phyloP scores from a whole-genome alignment of 2,797 vertebrate species.

The Protonibea diacanthus region DNA sequence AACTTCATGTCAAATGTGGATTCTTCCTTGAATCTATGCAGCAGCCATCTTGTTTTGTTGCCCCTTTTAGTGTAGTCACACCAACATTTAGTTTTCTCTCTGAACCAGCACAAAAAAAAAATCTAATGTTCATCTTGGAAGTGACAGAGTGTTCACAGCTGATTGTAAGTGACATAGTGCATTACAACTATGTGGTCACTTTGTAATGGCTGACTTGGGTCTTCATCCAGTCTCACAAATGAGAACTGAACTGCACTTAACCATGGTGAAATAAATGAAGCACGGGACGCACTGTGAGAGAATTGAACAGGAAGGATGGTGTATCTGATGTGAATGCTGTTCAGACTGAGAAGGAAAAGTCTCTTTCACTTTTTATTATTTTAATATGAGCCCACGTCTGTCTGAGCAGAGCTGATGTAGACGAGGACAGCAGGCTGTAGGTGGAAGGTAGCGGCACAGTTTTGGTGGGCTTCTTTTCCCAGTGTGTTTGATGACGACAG shows the following conservation, averaged over 20 bases:
- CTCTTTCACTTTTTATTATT: background rate
- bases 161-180: background rate
- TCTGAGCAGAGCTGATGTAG: background rate
- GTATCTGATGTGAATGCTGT: background rate
- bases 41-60: background rate
- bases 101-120: background rate
- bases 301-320: background rate
- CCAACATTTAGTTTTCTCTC: background rate
- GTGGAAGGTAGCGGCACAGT: constrained; percentile 21
- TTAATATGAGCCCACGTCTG: background rate
- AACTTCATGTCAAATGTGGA: background rate
- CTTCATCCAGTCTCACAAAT: too few species aligned
- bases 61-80: background rate
- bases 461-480: background rate
- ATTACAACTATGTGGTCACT: background rate
- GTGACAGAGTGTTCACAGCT: background rate
- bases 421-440: background rate
- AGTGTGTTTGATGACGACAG: constrained; percentile 12
- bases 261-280: background rate
- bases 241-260: too few species aligned
- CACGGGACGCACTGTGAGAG: background rate
- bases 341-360: too few species aligned
- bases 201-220: background rate
- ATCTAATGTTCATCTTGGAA: too few species aligned
- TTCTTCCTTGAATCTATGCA: background rate